phyloP scores from a whole-genome alignment of 2,888 invertebrate genomes.

The Urechis unicinctus region DNA sequence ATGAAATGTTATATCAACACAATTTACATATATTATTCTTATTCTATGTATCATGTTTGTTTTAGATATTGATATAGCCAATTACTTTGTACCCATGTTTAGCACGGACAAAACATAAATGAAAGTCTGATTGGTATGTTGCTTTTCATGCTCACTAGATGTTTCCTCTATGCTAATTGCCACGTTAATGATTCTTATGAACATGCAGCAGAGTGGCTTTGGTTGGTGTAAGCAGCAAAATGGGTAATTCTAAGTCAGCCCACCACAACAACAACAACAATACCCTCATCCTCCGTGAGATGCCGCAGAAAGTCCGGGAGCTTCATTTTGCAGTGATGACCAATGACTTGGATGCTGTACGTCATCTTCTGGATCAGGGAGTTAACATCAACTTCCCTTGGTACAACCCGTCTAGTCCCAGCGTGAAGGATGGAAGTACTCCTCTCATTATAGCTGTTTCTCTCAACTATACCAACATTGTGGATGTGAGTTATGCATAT shows the following conservation, averaged over 20 bases:
- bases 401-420: conserved; percentile 49
- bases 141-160: no score
- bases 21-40: no score
- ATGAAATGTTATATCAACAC: no score
- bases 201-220: no score
- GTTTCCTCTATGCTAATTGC: no score
- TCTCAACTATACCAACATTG: conserved; percentile 49
- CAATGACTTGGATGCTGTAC: conserved; percentile 45
- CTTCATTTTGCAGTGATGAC: conserved; percentile 51
- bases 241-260: conserved; percentile 46
- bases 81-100: no score
- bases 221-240: no score
- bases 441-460: conserved; percentile 52
- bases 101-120: no score
- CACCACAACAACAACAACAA: conserved; percentile 27
- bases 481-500: conserved; percentile 32
- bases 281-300: conserved; percentile 32
- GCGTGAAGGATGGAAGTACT: conserved; percentile 51
- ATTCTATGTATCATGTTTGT: no score
- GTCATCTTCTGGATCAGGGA: conserved; percentile 35
- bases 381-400: conserved; percentile 51
- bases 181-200: no score
- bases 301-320: conserved; percentile 47
- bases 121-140: no score
- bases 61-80: no score